Base-by-base conservation (phyloP, 2,888 invertebrate genomes). In the Mimumesa dahlbomi region DNA sequence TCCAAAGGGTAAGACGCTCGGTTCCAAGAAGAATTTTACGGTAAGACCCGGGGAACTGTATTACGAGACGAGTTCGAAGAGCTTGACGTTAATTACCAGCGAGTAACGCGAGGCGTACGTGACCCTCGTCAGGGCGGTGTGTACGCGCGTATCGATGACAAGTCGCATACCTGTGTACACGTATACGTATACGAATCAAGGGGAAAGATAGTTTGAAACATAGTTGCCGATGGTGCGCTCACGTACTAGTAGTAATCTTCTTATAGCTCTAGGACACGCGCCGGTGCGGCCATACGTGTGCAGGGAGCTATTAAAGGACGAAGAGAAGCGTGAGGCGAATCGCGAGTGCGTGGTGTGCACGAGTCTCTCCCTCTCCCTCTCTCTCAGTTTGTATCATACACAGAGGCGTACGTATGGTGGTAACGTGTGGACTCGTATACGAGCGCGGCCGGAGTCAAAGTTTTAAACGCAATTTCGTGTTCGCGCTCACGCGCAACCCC, bases 231-330 rank as follows among this genome's bases (percentile, higher is more conserved):
- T 38, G 38, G 6, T 25, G 48, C 36, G 50, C 67, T 62, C 67
- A 56, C 75, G 75, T 67, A 64, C 42, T 25, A 42, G 38, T 56
- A 48, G 65, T 59, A 73, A 76, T 76, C 73, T 73, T 50, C 69
- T 72, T 73, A 62, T 58, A 52, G 36, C 42, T 62, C 42, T n/a
- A n/a, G 58, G 72, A 53, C 69, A 46, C 69, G 64, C 53, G 40
- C 49, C 42, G 22, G 36, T 31, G 56, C 65, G 54, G 42, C 48
- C 65, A 73, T 77, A 73, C 69, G 77, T 53, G 75, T 45, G 38
- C 56, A 11, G 45, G 34, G 29, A 34, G 49, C 58, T 53, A 64
- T 75, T 58, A 56, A 38, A 43, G 59, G 67, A 59, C 71, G 63
- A 54, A 53, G 31, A 46, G 21, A 42, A 25, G 52, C 62, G 67